Percentiles rank a stretch among this genome's conserved stretches.
phyloP scores from a whole-genome alignment of 2,113 vertebrate genomes.

The Gracilinanus agilis region DNA sequence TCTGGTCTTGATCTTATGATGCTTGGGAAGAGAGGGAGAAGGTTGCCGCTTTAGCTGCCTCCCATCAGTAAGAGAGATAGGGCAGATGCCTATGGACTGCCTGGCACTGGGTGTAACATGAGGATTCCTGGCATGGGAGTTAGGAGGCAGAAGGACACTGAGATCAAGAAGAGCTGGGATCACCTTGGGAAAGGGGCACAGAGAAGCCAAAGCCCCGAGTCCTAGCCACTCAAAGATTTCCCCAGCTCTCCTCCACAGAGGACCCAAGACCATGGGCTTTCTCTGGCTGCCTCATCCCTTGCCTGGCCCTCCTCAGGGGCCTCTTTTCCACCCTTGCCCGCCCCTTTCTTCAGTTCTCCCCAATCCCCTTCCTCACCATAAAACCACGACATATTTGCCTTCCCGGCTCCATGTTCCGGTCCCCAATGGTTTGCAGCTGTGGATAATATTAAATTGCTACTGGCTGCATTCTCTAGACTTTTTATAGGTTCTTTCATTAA shows the following conservation, averaged over 20 bases:
- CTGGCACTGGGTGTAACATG: not conserved
- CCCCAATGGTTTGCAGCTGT: not conserved
- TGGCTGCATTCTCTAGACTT: constrained; percentile 4
- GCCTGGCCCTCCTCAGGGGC: not conserved
- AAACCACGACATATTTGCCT: not conserved
- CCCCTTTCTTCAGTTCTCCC: not conserved
- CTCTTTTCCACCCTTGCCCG: not conserved
- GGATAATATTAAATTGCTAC: constrained; percentile 2
- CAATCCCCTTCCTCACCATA: not conserved
- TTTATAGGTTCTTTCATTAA: constrained; percentile 9
- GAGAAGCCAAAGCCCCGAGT: not conserved
- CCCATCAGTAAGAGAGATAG: not conserved
- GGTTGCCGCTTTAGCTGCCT: not conserved
- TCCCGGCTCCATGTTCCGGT: not conserved
- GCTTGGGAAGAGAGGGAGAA: not conserved
- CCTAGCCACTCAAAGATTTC: not conserved
- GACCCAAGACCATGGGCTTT: not conserved
- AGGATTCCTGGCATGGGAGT: not conserved
- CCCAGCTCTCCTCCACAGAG: not conserved
- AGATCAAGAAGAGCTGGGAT: not conserved
- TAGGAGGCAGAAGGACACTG: not conserved
- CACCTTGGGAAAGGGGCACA: not conserved
- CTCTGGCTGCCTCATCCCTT: not conserved
- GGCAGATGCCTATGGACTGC: not conserved
- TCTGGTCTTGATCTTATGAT: not conserved